Evolutionary conservation across 37 sponge, comb jelly and placozoan genomes (phyloP), one percentile per base, ranked within the genome.

Genomic region (Aphrocallistes beatrix): DNA sequence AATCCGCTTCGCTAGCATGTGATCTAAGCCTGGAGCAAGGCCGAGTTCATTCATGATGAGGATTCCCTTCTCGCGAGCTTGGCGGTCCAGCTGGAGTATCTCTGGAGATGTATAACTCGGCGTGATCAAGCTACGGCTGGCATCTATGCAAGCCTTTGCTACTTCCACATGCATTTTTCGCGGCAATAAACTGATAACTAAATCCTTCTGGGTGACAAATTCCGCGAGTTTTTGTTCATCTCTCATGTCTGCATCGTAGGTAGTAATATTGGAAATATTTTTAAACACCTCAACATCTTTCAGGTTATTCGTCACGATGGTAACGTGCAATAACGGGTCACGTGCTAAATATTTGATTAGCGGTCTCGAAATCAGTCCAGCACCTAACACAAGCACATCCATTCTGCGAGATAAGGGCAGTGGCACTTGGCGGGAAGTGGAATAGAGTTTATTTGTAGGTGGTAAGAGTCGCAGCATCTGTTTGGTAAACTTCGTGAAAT

Each of bases 21-120:
- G 90, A 69, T 90, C 90, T 38, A 90, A 88, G 39, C 90, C 90
- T 38, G 90, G 90, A 16, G 88, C 90, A 0, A 90, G 81, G 16
- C 90, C 90, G 0, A 90, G 37, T 37, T 90, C 90, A 83, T 88
- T 90, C 1, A 90, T 23, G 38, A 90, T 39, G 23, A 86, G 75
- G 39, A 90, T 25, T 3, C 85, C 85, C 32, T 82, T 86, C 28
- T 86, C 60, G n/a, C 81, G 60, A 16, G 85, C 87, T 36, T 82
- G 42, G 49, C 23, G 23, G 42, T 39, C 37, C 16, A 87, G 42
- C 10, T 38, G 6, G 83, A 36, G 10, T 30, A 90, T 36, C 32
- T 37, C 83, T 23, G 84, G 85, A 28, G 90, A 42, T 23, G 88
- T 32, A 45, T 90, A 90, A 13, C 88, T 88, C 37, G 87, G 85